Conservation (phyloP, 2,113 vertebrate genomes). For the Arothron firmamentum region DNA sequence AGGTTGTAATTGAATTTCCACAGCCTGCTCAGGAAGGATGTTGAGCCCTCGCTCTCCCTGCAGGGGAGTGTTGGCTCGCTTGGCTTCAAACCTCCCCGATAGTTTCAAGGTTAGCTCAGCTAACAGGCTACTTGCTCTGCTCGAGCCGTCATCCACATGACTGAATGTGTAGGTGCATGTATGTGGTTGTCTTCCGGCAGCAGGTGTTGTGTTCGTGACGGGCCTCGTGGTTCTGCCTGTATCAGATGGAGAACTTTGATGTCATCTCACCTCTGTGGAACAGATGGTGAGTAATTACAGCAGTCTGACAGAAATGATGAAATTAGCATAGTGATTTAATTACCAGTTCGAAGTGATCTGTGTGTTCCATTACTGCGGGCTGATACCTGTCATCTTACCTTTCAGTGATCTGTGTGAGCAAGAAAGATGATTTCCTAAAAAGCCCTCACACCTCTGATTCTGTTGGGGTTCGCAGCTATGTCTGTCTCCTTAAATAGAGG, state of each 20-base stretch:
- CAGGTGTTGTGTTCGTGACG: background rate
- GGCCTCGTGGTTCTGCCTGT: background rate
- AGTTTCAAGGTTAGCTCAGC: conserved; percentile 59
- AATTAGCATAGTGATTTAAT: background rate
- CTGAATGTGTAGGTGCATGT: conserved; percentile 9
- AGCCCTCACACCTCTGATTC: background rate
- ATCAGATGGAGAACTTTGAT: no score
- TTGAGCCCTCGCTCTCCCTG: conserved; percentile 35
- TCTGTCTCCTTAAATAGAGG: conserved; percentile 18
- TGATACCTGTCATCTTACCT: no score
- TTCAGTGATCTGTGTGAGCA: no score
- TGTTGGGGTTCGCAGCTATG: background rate
- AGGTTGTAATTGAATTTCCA: conserved; percentile 64
- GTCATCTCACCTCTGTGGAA: no score
- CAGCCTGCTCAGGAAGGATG: conserved; percentile 44
- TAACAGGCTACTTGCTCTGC: conserved; percentile 37
- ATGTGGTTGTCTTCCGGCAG: background rate
- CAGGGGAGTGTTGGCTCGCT: conserved; percentile 35
- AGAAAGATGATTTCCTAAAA: no score
- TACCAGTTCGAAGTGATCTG: background rate
- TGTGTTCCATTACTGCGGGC: no score
- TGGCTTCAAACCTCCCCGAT: background rate
- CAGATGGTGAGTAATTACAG: background rate
- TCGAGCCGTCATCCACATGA: conserved; percentile 40
- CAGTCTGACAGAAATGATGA: background rate